Evolutionary conservation across 2,113 vertebrate genomes (phyloP), one percentile per base, ranked within the genome.

Genomic region (Serilophus lunatus): DNA sequence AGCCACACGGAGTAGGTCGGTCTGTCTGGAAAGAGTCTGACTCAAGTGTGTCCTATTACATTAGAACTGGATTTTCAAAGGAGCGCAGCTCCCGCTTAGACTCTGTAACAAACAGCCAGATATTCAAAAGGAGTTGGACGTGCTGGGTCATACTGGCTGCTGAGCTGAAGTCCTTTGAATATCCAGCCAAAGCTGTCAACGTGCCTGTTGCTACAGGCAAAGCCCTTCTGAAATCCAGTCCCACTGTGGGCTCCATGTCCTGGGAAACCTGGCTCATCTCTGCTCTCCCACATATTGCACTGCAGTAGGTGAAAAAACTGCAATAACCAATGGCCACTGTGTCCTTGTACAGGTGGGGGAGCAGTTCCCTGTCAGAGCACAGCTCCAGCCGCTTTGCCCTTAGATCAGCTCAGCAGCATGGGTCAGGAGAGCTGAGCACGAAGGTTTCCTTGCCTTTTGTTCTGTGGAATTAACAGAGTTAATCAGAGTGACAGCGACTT

Each of bases 401-500:
- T 93, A 94, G 88, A 93, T 96, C 92, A 92, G 54, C 65, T 82
- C 85, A 92, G 95, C 92, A 93, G 81, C 35, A 22, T 71, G 87
- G 94, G 82, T 92, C 93, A 94, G 92, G 82, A 87, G 74, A 93
- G 81, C 80, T 5, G 38, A 91, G 88, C 28, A 1, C 24, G 83
- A 84, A 86, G 81, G 76, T 70, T 96, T 96, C 92, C 90, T 92
- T 88, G 84, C 87, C 92, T 95, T 97, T 96, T 96, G 87, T 97
- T 97, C 88, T 83, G 50, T 45, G 23, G 94, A 95, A 93, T 96
- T 92, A 96, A 79, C 64, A 8, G 96, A 95, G 93, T 93, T 96
- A 96, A 97, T 97, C 95, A 91, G 88, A 96, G 85, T 72, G 91
- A 97, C 96, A 97, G 91, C 4, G 7, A 96, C 92, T 97, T 96